A percentile compares a stretch with the other conserved stretches of the same genome.
These are phyloP conservation scores for Torymus auratus DNA, from an alignment of 2,888 invertebrate genomes.

Conservation along the genomic window DNA sequence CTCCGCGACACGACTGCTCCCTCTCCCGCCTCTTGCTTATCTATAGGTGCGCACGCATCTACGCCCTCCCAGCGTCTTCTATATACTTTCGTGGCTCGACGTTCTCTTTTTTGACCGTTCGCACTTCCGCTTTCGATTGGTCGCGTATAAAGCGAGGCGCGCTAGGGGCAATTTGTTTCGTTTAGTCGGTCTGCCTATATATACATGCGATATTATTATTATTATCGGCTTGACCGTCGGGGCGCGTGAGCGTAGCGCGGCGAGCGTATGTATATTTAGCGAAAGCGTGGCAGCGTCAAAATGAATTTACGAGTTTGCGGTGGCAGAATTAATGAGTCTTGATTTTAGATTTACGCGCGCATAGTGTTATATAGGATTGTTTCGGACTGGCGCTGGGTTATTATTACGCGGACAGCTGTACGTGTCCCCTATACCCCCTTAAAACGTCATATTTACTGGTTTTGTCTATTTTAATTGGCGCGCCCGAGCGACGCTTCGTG, in stretches of 20 bases:
- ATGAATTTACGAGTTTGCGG: slow-evolving; percentile 41
- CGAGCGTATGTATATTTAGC: slow-evolving; percentile 24
- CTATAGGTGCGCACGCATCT: not conserved
- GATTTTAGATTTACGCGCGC: slow-evolving; percentile 36
- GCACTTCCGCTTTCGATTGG: no score
- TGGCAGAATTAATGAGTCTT: slow-evolving; percentile 42
- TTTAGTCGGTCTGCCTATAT: no score
- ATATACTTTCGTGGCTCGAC: no score
- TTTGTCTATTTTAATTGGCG: slow-evolving; percentile 26
- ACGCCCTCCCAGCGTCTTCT: no score
- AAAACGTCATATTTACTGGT: slow-evolving; percentile 23
- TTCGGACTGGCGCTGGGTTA: not conserved
- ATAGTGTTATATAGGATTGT: not conserved
- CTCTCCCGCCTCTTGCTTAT: slow-evolving; percentile 1
- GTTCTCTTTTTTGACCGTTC: no score
- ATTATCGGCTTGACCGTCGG: slow-evolving; percentile 29
- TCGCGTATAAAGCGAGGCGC: not conserved
- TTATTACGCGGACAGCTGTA: not conserved
- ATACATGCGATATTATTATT: slow-evolving; percentile 1
- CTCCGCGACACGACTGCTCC: slow-evolving; percentile 48
- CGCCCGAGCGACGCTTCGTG: no score
- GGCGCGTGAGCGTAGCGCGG: not conserved
- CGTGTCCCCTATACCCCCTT: not conserved
- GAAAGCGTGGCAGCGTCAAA: slow-evolving; percentile 17
- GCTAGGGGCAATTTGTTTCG: not conserved